A percentile compares a stretch with the other conserved stretches of the same genome.
phyloP scores from a whole-genome alignment of 2,797 vertebrate genomes.

The Discoglossus pictus region DNA sequence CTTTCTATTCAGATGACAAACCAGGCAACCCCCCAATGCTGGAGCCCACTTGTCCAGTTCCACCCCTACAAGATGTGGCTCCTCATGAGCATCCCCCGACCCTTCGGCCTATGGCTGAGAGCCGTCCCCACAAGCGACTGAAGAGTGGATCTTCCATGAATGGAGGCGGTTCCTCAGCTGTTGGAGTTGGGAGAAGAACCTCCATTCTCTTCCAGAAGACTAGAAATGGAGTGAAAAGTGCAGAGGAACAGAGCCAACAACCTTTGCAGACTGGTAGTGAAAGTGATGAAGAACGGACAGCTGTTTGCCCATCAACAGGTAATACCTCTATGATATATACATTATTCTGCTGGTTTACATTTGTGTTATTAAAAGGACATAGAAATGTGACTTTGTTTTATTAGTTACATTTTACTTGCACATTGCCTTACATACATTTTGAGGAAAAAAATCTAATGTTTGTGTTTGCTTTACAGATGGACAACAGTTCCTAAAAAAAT shows the following conservation, averaged over 20 bases:
- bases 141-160: constrained; percentile 72
- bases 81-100: constrained; percentile 88
- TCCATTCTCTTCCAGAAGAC: constrained; percentile 92
- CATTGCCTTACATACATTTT: no score
- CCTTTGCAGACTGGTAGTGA: constrained; percentile 65
- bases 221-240: constrained; percentile 82
- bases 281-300: constrained; percentile 73
- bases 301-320: constrained; percentile 75
- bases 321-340: no score
- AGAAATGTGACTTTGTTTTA: no score
- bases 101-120: constrained; percentile 86
- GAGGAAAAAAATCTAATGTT: no score
- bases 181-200: constrained; percentile 82
- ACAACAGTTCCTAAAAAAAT: no score
- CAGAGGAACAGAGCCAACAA: constrained; percentile 66
- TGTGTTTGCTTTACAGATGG: no score
- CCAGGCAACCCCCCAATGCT: constrained; percentile 86
- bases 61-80: constrained; percentile 82
- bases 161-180: constrained; percentile 66
- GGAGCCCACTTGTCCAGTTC: constrained; percentile 88
- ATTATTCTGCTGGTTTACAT: no score
- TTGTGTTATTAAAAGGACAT: no score
- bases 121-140: constrained; percentile 66
- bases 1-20: constrained; percentile 83
- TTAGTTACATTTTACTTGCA: no score